Base-by-base conservation (phyloP, 2,888 invertebrate genomes). In the Drosophila neonasuta region DNA sequence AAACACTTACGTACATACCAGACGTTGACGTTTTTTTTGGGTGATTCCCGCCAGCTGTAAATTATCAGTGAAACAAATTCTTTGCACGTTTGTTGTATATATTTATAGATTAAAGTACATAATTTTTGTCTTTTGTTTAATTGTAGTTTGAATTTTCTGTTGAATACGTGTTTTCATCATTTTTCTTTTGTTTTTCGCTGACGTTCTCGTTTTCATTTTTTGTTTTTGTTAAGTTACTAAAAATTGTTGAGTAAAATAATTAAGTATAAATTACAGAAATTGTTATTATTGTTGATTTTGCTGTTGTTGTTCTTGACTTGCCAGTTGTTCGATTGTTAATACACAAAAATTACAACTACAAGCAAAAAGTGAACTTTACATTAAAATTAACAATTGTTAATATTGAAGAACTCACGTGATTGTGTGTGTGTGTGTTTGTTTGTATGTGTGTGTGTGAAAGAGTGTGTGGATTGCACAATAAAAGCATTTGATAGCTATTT, bases 241-340 rank as follows among this genome's bases (percentile, higher is more conserved):
- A 57, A 85, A 66, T 74, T 80, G 60, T 56, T 20, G 67, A 86
- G 68, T 83, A 55, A 80, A 80, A 77, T 66, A 80, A 85, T 68
- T 78, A 74, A 83, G 78, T 80, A 74, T 83, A 80, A 80, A 83
- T 83, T 73, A 80, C 86, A 74, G 71, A 83, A 80, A 72, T 60
- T 54, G 44, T 63, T 67, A 42, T 68, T 67, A 54, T 71, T 59
- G 36, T 46, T 54, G 20, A 42, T 42, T 44, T 49, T 39, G 13
- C 20, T 56, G 15, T 32, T 62, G 44, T 58, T 67, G 49, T 60
- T 24, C 24, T 24, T 63, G 36, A 30, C 42, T 50, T 15, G 41
- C 13, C 45, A 45, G 45, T 45, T 54, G 54, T 36, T 56, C 52
- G 52, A 55, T 64, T 68, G 61, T 62, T 52, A 54, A 45, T 69